A percentile compares a stretch with the other conserved stretches of the same genome.
Evolutionary conservation across 2,113 vertebrate genomes (phyloP).

Genomic region (Archocentrus centrarchus): DNA sequence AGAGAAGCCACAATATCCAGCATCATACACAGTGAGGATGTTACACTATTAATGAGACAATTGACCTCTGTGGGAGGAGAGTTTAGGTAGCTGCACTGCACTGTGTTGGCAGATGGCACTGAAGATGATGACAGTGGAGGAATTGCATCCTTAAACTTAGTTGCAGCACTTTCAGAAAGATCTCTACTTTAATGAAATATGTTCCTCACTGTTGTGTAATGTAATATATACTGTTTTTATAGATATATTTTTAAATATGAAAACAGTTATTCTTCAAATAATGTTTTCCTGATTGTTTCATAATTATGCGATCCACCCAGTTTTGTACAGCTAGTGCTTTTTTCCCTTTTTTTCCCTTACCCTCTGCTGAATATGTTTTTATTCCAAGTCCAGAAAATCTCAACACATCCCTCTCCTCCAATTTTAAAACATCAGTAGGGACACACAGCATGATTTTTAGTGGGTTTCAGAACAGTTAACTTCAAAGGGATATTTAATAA

Average conservation of each 20-base stretch:
- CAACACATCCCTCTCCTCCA: not conserved
- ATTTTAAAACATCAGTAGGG: not conserved
- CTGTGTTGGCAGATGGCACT: no score
- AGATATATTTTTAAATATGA: not conserved
- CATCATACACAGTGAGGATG: no score
- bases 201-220: no score
- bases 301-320: not conserved
- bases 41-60: no score
- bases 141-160: no score
- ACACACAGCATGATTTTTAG: not conserved
- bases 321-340: not conserved
- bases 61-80: no score
- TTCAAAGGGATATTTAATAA: not conserved
- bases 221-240: not conserved
- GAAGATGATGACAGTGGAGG: no score
- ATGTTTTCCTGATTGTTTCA: not conserved
- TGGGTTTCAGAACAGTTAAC: not conserved
- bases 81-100: no score
- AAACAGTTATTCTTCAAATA: not conserved
- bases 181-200: no score
- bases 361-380: not conserved
- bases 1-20: no score
- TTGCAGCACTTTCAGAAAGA: no score
- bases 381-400: not conserved
- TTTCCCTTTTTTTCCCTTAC: not conserved